Evolutionary conservation across 2,888 invertebrate genomes (phyloP), one percentile per base, ranked within the genome.

Genomic region (Linnaemya vulpina): DNA sequence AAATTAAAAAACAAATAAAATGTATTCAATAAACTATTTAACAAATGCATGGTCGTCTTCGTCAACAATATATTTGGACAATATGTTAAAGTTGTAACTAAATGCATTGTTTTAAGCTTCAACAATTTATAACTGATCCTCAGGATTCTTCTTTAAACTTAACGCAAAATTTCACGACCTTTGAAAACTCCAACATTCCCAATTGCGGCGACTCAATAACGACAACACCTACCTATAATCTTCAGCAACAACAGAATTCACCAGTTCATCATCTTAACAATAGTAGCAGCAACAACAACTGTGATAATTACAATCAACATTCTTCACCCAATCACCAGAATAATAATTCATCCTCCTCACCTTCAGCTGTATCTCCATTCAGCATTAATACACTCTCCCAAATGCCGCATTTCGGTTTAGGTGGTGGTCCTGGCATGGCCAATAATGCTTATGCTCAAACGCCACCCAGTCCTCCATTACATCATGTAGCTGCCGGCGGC

Each of bases 391-490:
- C 22, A 46, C 70, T 86, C 30, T 38, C 63, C 46, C 90, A 90
- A 87, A 92, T 92, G 92, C 92, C 92, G 86, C 92, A 92, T 89
- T 92, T 92, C 89, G 92, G 92, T 87, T 94, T 95, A 86, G 94
- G 89, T 73, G 89, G 87, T 40, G 87, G 87, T 25, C 82, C 84
- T 35, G 87, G 86, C n/a, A 80, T 84, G 81, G 88, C 88, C 63
- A 88, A 88, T 78, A 88, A 88, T 78, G 88, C 94, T 83, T 95
- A 95, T 89, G 95, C 97, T 92, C 96, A 96, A 92, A 96, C 97
- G 84, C 97, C 97, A 87, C 96, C 96, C 78, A 96, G 96, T 88
- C 96, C 96, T 83, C 95, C 95, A 86, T 92, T 93, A 11, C 95
- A 95, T 92, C 95, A 95, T 93, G 95, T 94, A 90, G 94, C 82